phyloP scores from a whole-genome alignment of 2,113 vertebrate genomes.

The Ageneiosus marmoratus region DNA sequence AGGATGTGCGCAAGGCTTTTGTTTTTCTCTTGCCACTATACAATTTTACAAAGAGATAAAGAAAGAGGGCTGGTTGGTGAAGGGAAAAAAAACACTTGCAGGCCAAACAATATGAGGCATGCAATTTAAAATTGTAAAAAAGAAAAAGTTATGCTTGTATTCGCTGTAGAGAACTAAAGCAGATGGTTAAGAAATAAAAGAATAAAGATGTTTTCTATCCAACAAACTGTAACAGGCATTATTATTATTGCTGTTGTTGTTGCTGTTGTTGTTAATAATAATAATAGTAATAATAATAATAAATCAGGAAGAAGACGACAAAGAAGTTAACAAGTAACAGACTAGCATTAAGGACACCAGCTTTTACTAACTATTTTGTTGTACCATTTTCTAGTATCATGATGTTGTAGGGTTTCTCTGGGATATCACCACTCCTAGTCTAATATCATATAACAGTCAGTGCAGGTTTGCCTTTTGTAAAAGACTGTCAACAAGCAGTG shows the following conservation, averaged over 20 bases:
- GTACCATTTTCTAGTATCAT: background rate
- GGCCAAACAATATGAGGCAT: background rate
- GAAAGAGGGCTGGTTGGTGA: constrained; percentile 1
- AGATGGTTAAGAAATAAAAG: background rate
- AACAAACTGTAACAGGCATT: background rate
- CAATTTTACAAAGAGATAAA: constrained; percentile 13
- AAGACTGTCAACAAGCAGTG: background rate
- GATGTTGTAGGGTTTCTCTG: background rate
- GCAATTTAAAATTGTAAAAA: background rate
- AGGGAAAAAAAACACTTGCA: constrained; percentile 68
- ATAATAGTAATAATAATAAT: too few relatives aligned
- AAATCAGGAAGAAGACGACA: background rate
- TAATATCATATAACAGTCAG: background rate
- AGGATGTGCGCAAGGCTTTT: constrained; percentile 55
- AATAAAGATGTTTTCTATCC: background rate
- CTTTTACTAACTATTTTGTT: background rate
- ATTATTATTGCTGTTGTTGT: background rate
- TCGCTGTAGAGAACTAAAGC: background rate
- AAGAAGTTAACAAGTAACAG: background rate
- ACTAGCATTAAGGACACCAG: background rate
- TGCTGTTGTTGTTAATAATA: background rate
- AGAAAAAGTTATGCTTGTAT: background rate
- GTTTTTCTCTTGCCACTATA: constrained; percentile 26
- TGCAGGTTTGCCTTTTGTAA: background rate
- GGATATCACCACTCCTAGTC: background rate